Evolutionary conservation across 2,797 vertebrate species (phyloP).

Genomic region (Scolopax rusticola): DNA sequence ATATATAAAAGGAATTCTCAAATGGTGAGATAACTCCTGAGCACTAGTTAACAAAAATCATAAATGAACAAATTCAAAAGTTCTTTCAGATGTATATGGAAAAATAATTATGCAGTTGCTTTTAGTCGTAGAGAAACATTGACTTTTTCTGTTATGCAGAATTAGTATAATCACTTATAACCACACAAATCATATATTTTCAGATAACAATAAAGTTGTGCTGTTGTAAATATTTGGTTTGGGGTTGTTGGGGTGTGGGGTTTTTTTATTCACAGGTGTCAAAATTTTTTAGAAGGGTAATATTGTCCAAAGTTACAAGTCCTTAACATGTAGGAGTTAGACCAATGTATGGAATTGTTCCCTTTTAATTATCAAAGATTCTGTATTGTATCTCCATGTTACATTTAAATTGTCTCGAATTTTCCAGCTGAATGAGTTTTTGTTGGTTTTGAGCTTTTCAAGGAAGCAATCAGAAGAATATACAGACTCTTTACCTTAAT

Average conservation of each 20-base stretch:
- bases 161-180: background rate
- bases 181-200: background rate
- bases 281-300: background rate
- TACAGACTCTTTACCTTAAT: background rate
- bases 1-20: background rate
- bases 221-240: background rate
- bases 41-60: background rate
- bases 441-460: background rate
- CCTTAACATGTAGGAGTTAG: background rate
- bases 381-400: background rate
- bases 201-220: background rate
- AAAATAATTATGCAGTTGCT: background rate
- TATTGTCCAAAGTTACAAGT: background rate
- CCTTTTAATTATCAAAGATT: background rate
- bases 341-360: background rate
- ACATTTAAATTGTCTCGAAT: background rate
- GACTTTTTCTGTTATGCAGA: background rate
- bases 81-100: background rate
- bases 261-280: background rate
- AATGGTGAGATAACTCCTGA: background rate
- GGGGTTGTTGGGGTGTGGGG: background rate
- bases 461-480: background rate
- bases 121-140: background rate
- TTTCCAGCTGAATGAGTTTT: background rate
- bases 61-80: background rate